Evolutionary conservation across 2,113 vertebrate species (phyloP).

Genomic region (Labeo catla): DNA sequence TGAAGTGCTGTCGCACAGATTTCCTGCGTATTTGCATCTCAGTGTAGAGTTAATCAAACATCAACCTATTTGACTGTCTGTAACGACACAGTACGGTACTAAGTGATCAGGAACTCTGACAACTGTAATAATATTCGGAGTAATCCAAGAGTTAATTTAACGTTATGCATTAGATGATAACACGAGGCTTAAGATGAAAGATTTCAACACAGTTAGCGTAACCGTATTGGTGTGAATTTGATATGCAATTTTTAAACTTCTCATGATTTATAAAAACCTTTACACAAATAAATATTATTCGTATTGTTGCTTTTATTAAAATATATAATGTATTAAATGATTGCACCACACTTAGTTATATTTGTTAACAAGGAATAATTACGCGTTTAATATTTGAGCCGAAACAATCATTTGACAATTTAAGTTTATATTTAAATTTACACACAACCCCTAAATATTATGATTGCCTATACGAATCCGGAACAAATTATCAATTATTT

Average conservation of each 20-base stretch:
- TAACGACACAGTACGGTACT: neutral
- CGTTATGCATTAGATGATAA: neutral
- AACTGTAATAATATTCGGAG: neutral
- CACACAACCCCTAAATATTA: neutral
- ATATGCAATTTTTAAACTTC: neutral
- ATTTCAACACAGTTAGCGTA: neutral
- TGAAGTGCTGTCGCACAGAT: constrained; percentile 43
- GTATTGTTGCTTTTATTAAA: neutral
- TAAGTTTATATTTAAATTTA: neutral
- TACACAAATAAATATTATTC: neutral
- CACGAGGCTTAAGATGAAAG: neutral
- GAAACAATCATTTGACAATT: neutral
- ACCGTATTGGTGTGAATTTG: neutral
- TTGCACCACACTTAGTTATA: neutral
- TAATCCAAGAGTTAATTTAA: neutral
- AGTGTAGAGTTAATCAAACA: neutral
- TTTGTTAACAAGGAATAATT: neutral
- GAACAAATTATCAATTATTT: neutral
- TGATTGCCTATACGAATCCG: neutral
- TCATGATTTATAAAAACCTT: neutral
- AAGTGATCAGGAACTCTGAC: neutral
- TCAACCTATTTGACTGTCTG: constrained; percentile 1
- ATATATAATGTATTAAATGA: neutral
- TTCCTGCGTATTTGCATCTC: constrained; percentile 11
- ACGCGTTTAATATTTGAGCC: neutral